Evolutionary conservation across 2,888 invertebrate genomes (phyloP).

Genomic region (Agonopterix alstromeriana): DNA sequence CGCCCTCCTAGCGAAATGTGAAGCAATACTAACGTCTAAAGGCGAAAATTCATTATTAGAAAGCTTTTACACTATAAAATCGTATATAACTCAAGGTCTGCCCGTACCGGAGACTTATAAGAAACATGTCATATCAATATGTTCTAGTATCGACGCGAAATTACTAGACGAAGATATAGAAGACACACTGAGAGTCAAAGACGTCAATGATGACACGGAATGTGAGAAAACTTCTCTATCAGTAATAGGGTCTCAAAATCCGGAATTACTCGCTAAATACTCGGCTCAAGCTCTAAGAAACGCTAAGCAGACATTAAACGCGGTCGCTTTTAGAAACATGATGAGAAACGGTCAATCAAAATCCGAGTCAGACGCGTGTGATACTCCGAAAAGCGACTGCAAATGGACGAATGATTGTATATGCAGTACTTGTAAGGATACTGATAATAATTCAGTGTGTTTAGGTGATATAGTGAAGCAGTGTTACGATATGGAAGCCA

Average conservation of each 20-base stretch:
- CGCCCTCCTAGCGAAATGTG: constrained; percentile 52
- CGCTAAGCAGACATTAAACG: constrained; percentile 58
- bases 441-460: constrained; percentile 30
- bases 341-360: constrained; percentile 50
- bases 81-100: constrained; percentile 53
- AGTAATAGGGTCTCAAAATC: constrained; percentile 38
- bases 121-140: constrained; percentile 59
- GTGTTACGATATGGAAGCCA: constrained; percentile 38
- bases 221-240: constrained; percentile 26
- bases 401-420: constrained; percentile 64
- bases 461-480: constrained; percentile 46
- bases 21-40: constrained; percentile 52
- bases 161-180: constrained; percentile 51
- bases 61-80: constrained; percentile 61
- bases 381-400: constrained; percentile 54
- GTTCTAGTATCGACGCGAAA: constrained; percentile 56
- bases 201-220: constrained; percentile 13
- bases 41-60: constrained; percentile 57
- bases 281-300: constrained; percentile 58
- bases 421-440: constrained; percentile 47
- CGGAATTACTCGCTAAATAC: constrained; percentile 56
- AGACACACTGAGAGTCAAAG: constrained; percentile 29
- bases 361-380: constrained; percentile 57
- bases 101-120: constrained; percentile 60
- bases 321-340: constrained; percentile 55